Conservation (phyloP, 2,113 vertebrate species). For the Mirza zaza region DNA sequence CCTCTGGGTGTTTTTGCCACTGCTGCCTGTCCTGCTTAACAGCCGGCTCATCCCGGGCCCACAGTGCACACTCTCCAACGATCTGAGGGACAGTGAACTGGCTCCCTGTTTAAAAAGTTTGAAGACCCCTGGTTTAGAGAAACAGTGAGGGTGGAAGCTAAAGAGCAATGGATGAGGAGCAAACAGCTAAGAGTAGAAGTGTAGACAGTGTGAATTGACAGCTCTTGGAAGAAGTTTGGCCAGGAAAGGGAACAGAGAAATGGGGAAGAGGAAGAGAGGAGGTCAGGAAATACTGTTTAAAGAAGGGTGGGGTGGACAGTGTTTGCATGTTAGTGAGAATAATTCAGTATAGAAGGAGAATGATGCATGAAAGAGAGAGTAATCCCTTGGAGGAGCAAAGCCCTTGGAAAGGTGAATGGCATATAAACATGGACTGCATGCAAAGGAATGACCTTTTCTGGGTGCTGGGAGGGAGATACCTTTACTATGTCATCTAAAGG, state of each 20-base stretch:
- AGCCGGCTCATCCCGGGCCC: too few species aligned
- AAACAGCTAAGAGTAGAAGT: not conserved
- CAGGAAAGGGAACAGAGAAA: not conserved
- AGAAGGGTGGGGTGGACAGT: not conserved
- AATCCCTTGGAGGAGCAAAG: not conserved
- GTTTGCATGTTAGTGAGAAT: not conserved
- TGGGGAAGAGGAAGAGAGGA: not conserved
- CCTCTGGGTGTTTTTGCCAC: too few species aligned
- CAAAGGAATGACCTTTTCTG: not conserved
- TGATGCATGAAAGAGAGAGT: not conserved
- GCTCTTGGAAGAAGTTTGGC: not conserved
- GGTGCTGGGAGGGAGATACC: not conserved
- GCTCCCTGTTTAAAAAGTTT: too few species aligned
- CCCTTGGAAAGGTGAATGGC: not conserved
- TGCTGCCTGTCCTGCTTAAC: too few species aligned
- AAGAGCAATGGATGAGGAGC: not conserved
- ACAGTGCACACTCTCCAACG: too few species aligned
- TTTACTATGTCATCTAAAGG: not conserved
- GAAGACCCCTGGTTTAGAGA: not conserved
- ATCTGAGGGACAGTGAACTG: too few species aligned
- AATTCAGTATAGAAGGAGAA: not conserved
- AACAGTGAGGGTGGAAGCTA: not conserved
- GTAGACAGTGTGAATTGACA: not conserved
- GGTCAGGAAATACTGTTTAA: not conserved
- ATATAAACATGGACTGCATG: not conserved